Base-by-base conservation (phyloP, 2,888 invertebrate genomes). In the Dryobota labecula region DNA sequence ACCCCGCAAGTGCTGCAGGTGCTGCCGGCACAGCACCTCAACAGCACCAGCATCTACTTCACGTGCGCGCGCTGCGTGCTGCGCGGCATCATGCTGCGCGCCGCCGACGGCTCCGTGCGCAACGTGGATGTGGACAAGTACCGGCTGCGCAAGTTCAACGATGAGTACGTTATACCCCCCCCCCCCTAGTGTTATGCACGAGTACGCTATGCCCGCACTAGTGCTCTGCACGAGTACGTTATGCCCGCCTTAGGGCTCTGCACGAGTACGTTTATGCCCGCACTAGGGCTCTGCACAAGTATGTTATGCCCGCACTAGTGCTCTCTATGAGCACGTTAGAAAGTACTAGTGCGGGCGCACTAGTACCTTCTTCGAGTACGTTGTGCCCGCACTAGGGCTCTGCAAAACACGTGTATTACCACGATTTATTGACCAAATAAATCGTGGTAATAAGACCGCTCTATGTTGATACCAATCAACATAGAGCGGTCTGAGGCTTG, bases 121-220 rank as follows among this genome's bases (percentile, higher is more conserved):
- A 73, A 73, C 76, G 33, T 76, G 1, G 54, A 56, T n/a, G 9
- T 11, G 8, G 47, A 76, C 41, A 65, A 66, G 41, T 73, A 73
- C 41, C 33, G 41, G n/a, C 18, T 76, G 47, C 66, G 5, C 41
- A 47, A 43, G n/a, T 8, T n/a, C 33, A 9, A 3, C 41, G 76
- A 76, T 11, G 76, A 76, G 72, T 73, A 43, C n/a, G 72, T 61
- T 3, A 15, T n/a, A 5, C 27, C 20, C 41, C 0, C 24, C 9
- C 9, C 27, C 2, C 51, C 18, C 51, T 18, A 53, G 27, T 18
- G 1, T 27, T 53, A 8, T 27, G 18, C 27, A 53, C 51, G 51
- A 27, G 51, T 27, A 51, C 0, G 8, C 18, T 4, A 51, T 51
- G 4, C 15, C 1, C 24, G 8, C 18, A 51, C 51, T 18, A 51